Evolutionary conservation across 92 coral and sea anemone species (phyloP).

Genomic region (Montipora capitata): DNA sequence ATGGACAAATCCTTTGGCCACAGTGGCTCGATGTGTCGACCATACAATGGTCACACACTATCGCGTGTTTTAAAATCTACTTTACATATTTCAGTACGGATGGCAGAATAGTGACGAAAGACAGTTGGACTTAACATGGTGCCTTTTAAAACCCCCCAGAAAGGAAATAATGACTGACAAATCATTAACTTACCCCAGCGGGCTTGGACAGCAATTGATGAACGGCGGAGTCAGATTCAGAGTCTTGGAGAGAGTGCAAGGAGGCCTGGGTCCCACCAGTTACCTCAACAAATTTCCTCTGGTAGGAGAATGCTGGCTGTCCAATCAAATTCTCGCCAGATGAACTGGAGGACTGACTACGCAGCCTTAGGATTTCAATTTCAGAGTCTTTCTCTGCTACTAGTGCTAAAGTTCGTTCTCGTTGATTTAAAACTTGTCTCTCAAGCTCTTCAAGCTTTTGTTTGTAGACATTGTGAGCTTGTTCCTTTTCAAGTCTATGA

Average conservation of each 20-base stretch:
- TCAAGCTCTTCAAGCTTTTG: conserved; percentile 96
- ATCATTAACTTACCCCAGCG: conserved; percentile 73
- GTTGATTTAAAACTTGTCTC: conserved; percentile 93
- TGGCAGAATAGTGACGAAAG: no score
- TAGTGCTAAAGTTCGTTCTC: conserved; percentile 91
- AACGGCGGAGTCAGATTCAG: conserved; percentile 90
- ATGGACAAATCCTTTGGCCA: no score
- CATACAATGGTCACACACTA: no score
- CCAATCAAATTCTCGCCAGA: conserved; percentile 54
- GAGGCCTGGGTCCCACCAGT: conserved; percentile 66
- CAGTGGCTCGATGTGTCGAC: no score
- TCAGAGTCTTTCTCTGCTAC: conserved; percentile 97
- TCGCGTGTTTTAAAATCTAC: no score
- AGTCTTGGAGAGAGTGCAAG: conserved; percentile 46
- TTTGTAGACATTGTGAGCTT: conserved; percentile 67
- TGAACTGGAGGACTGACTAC: conserved; percentile 84
- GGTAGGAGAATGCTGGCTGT: conserved; percentile 72
- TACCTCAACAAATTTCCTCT: conserved; percentile 75
- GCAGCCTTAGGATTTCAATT: conserved; percentile 79
- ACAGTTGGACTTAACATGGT: no score
- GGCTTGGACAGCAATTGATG: conserved; percentile 89
- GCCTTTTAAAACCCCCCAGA: no score
- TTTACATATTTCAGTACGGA: no score
- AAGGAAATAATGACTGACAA: no score
- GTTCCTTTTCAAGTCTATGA: conserved; percentile 78